A percentile compares a stretch with the other conserved stretches of the same genome.
phyloP scores from a whole-genome alignment of 2,113 vertebrate genomes.

The Pteropus alecto region DNA sequence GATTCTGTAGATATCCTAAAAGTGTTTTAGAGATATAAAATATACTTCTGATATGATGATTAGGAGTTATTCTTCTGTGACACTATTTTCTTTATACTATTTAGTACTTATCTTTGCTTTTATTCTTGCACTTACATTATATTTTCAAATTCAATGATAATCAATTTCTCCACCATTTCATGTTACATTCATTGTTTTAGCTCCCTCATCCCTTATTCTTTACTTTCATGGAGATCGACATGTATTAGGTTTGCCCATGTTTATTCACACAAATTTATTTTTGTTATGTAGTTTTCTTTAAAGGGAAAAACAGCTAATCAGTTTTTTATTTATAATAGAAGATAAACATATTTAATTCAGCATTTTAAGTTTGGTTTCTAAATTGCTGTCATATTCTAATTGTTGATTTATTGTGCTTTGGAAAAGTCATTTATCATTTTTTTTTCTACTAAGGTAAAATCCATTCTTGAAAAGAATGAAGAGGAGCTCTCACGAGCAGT shows the following conservation, averaged over 20 bases:
- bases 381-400: not conserved
- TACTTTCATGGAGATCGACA: not conserved
- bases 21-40: not conserved
- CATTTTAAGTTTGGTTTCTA: slow-evolving; percentile 17
- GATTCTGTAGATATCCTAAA: not conserved
- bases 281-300: not conserved
- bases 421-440: not conserved
- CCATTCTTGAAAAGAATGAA: slow-evolving; percentile 73
- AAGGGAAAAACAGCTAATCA: not conserved
- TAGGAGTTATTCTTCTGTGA: slow-evolving; percentile 1
- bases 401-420: not conserved
- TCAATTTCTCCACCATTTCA: not conserved
- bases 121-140: not conserved
- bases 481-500: slow-evolving; percentile 65
- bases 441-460: slow-evolving; percentile 71
- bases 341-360: not conserved
- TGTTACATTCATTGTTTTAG: not conserved
- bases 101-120: not conserved
- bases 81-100: not conserved
- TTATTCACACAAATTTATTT: not conserved
- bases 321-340: not conserved
- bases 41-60: not conserved
- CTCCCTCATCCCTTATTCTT: not conserved
- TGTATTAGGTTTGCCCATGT: not conserved
- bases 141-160: not conserved